Evolutionary conservation across 2,888 invertebrate species (phyloP), one percentile per base, ranked within the genome.

Genomic region (Oligia strigilis): DNA sequence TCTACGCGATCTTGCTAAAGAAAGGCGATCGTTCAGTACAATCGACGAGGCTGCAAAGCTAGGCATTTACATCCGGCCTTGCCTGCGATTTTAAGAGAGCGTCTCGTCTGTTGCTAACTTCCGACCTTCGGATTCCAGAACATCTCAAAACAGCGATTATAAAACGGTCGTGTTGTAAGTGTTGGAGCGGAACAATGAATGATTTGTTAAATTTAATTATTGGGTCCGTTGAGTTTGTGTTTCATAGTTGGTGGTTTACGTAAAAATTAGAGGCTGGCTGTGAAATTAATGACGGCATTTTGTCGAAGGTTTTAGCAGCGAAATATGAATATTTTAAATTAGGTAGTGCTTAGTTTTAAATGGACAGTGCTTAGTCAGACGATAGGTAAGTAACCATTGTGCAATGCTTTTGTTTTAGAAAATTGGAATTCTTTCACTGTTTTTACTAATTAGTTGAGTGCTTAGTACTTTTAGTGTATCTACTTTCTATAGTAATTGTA

Each of bases 51-150:
- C 87, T 90, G 69, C 72, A 75, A 36, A 85, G 72, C 78, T 86
- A 83, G 88, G 87, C 86, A 87, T 92, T 88, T 86, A 89, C 90
- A 90, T 90, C 89, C 91, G 90, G 88, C 93, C 92, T 93, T 92
- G 93, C 89, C 72, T 88, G 88, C 90, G 87, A 90, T 90, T 92
- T 92, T 88, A 87, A 88, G 92, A 91, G 92, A 93, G 91, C 91
- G 91, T 90, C 87, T 87, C 77, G 85, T 84, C 79, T 75, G 76
- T 85, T 91, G 82, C 85, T 78, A 74, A 84, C 60, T 67, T 62
- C 77, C 77, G 77, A 80, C 91, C 91, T 90, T 83, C 81, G 72
- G 72, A 91, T 91, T 80, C 88, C 88, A 83, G 82, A 84, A 85
- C 84, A 88, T 88, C 88, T 88, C 82, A 89, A 88, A 89, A 89